phyloP scores from a whole-genome alignment of 1,140 invertebrate species.

The Drosophila aff. region DNA sequence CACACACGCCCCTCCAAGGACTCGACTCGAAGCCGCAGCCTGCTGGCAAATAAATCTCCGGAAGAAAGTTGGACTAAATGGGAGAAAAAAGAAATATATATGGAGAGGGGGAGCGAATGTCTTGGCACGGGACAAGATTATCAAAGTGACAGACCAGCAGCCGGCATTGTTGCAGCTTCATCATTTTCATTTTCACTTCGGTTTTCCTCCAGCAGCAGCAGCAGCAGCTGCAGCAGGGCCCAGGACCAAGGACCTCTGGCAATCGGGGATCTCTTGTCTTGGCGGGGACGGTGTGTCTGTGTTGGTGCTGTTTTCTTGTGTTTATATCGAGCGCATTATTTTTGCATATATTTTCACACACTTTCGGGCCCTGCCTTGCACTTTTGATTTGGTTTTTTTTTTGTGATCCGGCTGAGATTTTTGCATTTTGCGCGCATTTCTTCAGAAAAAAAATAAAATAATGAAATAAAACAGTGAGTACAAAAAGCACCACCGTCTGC shows the following conservation, averaged over 20 bases:
- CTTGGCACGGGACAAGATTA: constrained; percentile 76
- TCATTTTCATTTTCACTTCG: constrained; percentile 63
- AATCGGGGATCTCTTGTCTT: constrained; percentile 45
- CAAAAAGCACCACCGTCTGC: constrained; percentile 74
- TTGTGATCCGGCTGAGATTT: constrained; percentile 60
- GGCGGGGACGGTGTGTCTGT: constrained; percentile 34
- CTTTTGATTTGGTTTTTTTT: constrained; percentile 63
- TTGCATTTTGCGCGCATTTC: constrained; percentile 83
- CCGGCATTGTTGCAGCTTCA: constrained; percentile 69
- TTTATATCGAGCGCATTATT: constrained; percentile 63
- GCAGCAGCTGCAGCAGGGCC: constrained; percentile 49
- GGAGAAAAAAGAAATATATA: constrained; percentile 14
- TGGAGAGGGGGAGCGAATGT: constrained; percentile 48
- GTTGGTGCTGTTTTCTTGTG: constrained; percentile 24
- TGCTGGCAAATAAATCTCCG: constrained; percentile 71
- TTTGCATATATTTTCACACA: constrained; percentile 66
- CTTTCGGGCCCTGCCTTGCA: constrained; percentile 54
- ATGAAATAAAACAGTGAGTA: constrained; percentile 14
- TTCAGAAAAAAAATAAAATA: constrained; percentile 36
- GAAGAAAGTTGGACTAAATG: constrained; percentile 50
- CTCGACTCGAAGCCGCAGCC: constrained; percentile 11
- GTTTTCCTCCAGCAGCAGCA: constrained; percentile 60
- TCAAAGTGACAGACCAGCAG: constrained; percentile 75
- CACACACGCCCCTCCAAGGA: constrained; percentile 61
- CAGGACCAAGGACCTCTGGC: constrained; percentile 50